Base-by-base conservation (phyloP, 30 jellyfish, hydroid and myxozoan species). In the Turritopsis dohrnii region DNA sequence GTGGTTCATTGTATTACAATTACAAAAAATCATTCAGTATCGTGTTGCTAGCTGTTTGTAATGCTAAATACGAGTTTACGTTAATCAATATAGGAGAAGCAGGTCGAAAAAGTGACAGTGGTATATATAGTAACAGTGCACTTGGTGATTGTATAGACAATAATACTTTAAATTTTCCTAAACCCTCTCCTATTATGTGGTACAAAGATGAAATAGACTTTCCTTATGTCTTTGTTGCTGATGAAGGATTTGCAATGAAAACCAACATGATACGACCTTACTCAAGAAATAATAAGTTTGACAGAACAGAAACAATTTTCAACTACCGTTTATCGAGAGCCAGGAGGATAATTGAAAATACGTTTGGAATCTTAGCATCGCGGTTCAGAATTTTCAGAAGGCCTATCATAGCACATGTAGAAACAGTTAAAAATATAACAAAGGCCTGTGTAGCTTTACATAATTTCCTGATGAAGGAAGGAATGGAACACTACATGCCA, bases 91-190 rank as follows among this genome's bases (percentile, higher is more conserved):
- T 82, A 18, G 84, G 84, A 1, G 74, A 65, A 66, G 71, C 83
- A 28, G 84, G 84, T 23, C 13, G 89, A 21, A 23, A 82, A 60
- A 69, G 89, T 66, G 89, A 65, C 23, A 82, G 89, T 17, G 52
- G 89, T 25, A 52, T 82, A 20, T 82, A 71, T 22, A 24, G 75
- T 52, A 82, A 82, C 17, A 66, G 73, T 16, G 21, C 71, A 21
- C 83, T 82, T 65, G 89, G 73, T 16, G 30, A 53, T 82, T 83
- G 75, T 28, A 66, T 82, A 18, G 84, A 82, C 18, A 31, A 82
- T 18, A 82, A 66, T 30, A 13, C 16, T 16, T 41, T 29, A 41
- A 13, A 41, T 3, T 41, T 41, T 41, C 60, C 60, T 41, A 13
- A 13, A 5, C 60, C 60, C 5, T 3, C 60, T 3, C 5, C 60